These are phyloP conservation scores for Drosophila arawakana DNA, from an alignment of 1,140 invertebrate species.

Conservation along the genomic window DNA sequence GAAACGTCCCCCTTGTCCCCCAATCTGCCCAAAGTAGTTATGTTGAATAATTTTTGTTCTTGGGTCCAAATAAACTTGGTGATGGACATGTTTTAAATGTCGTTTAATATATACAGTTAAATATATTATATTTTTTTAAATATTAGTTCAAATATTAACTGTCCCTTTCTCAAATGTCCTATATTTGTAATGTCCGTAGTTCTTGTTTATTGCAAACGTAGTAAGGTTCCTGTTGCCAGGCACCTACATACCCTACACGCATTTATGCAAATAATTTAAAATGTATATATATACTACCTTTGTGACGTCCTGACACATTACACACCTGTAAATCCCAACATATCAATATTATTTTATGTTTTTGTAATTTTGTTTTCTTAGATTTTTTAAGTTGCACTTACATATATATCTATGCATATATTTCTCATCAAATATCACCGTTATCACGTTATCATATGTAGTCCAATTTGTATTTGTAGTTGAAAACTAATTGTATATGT, in stretches of 20 bases:
- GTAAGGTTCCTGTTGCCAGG: slow-evolving; percentile 39
- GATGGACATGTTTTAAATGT: slow-evolving; percentile 67
- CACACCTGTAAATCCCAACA: slow-evolving; percentile 57
- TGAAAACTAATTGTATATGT: slow-evolving; percentile 84
- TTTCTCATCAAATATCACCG: slow-evolving; percentile 24
- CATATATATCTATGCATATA: slow-evolving; percentile 23
- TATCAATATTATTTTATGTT: slow-evolving; percentile 55
- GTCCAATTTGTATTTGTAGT: slow-evolving; percentile 77
- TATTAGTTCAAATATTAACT: slow-evolving; percentile 54
- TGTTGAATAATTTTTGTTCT: slow-evolving; percentile 34
- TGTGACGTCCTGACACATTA: slow-evolving; percentile 38
- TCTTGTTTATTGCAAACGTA: slow-evolving; percentile 63
- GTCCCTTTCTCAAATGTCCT: slow-evolving; percentile 32
- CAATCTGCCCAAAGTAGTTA: slow-evolving; percentile 63
- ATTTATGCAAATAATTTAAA: slow-evolving; percentile 49
- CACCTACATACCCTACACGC: slow-evolving; percentile 41
- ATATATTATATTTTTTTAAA: slow-evolving; percentile 16
- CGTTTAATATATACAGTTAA: slow-evolving; percentile 30
- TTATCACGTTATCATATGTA: slow-evolving; percentile 49
- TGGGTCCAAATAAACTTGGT: slow-evolving; percentile 54
- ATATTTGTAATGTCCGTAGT: slow-evolving; percentile 54
- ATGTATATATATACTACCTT: slow-evolving; percentile 38
- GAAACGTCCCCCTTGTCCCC: slow-evolving; percentile 19
- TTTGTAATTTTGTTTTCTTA: slow-evolving; percentile 57
- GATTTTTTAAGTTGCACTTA: slow-evolving; percentile 60